Evolutionary conservation across 2,888 invertebrate genomes (phyloP).

Genomic region (Phanerotoma sp.): DNA sequence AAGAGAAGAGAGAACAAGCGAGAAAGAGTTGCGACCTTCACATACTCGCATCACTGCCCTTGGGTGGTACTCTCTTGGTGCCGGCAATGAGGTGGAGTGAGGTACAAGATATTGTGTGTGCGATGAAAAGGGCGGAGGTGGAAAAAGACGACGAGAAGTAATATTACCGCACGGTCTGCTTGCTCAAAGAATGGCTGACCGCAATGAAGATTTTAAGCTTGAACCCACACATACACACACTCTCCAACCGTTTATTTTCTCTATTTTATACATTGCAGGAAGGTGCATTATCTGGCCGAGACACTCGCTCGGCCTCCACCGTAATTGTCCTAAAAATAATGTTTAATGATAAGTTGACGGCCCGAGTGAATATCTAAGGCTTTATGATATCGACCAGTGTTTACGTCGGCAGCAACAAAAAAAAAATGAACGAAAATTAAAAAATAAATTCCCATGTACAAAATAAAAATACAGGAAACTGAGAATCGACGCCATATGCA

Average conservation of each 20-base stretch:
- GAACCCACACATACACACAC: constrained; percentile 43
- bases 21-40: constrained; percentile 37
- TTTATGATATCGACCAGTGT: neutral
- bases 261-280: constrained; percentile 12
- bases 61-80: constrained; percentile 39
- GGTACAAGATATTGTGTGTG: constrained; percentile 4
- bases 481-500: constrained; percentile 26
- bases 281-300: constrained; percentile 1
- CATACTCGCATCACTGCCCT: constrained; percentile 50
- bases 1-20: constrained; percentile 4
- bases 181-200: constrained; percentile 53
- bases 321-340: constrained; percentile 6
- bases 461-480: constrained; percentile 2
- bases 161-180: constrained; percentile 43
- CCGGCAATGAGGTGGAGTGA: constrained; percentile 5
- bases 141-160: constrained; percentile 34
- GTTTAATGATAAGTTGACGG: constrained; percentile 1
- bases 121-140: constrained; percentile 5
- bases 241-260: constrained; percentile 25
- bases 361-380: neutral
- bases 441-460: too few species aligned
- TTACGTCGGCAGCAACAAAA: neutral
- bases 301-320: neutral
- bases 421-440: constrained; percentile 3
- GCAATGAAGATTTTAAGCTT: constrained; percentile 55